Evolutionary conservation across 2,888 invertebrate genomes (phyloP).

Genomic region (Drosophila multiciliata): DNA sequence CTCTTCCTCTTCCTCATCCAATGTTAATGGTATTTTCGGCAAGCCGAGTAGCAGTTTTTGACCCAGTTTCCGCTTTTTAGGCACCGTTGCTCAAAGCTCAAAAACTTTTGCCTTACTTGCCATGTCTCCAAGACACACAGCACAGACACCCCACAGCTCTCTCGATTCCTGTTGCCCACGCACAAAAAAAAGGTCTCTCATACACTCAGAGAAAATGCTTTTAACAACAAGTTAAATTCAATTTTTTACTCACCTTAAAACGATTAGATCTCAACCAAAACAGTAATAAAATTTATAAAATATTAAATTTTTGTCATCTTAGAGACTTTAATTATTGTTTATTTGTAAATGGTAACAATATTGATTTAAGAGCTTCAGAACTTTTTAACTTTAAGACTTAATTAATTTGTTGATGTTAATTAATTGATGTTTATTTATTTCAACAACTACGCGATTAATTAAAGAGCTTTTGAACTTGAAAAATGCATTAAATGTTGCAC

Average conservation of each 20-base stretch:
- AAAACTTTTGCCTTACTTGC: constrained; percentile 46
- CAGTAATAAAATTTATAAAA: too few relatives aligned
- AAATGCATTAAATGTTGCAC: neutral
- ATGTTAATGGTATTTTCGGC: constrained; percentile 39
- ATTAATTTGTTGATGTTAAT: too few relatives aligned
- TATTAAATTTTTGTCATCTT: neutral
- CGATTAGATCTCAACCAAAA: neutral
- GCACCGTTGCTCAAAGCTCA: constrained; percentile 53
- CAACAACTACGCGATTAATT: neutral
- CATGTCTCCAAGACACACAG: constrained; percentile 35
- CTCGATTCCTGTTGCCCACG: constrained; percentile 24
- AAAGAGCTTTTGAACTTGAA: neutral
- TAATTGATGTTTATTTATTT: neutral
- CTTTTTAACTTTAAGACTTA: neutral
- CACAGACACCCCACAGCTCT: neutral
- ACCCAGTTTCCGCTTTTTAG: constrained; percentile 78
- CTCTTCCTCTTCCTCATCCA: neutral
- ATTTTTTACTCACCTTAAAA: neutral
- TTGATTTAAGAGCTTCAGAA: neutral
- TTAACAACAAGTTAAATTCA: neutral
- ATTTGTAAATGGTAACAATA: neutral
- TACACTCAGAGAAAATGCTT: constrained; percentile 1
- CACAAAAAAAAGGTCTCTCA: constrained; percentile 25
- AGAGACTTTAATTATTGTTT: neutral
- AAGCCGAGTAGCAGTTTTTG: constrained; percentile 55